Base-by-base conservation (phyloP, 1,140 invertebrate genomes). In the Aphaenogaster rudis region DNA sequence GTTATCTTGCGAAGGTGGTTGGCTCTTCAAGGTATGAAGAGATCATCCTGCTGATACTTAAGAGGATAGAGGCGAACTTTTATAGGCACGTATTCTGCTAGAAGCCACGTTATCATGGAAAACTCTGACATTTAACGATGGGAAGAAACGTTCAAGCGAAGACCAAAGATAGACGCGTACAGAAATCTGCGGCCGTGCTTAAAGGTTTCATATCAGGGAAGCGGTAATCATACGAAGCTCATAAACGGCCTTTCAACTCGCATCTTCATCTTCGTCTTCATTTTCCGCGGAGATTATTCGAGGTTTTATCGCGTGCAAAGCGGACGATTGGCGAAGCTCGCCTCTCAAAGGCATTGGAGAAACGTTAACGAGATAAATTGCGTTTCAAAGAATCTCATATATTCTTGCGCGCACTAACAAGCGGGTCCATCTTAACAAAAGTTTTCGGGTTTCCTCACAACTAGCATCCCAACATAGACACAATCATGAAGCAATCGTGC, bases 221-320 rank as follows among this genome's bases (percentile, higher is more conserved):
- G 42, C 69, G n/a, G 80, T 76, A 84, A 84, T 84, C 69, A 50
- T 45, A 59, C 52, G 80, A 61, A 61, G 54, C 45, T 50, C 54
- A 84, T 84, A 84, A 84, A 48, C 63, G 69, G 54, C 57, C 80
- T 76, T 84, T 84, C 80, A 84, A 50, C 69, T 76, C 69, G 33
- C 80, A 48, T 84, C 69, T 84, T 76, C 69, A 76, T 84, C 80
- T 76, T 76, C 67, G 52, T 82, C 80, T 82, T 74, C 28, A 84
- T 84, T 76, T 76, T 84, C 45, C 54, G 11, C 54, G 8, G 33
- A 48, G 69, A 39, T 74, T 61, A 48, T 72, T 82, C 52, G 15
- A 82, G 28, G 21, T 69, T 48, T 50, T 71, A 82, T 82, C 79
- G 13, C n/a, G 39, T 39, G 36, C 15, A 42, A 61, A 61, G 28